These are phyloP conservation scores for Volucella zonaria DNA, from an alignment of 2,888 invertebrate species.

Conservation along the genomic window DNA sequence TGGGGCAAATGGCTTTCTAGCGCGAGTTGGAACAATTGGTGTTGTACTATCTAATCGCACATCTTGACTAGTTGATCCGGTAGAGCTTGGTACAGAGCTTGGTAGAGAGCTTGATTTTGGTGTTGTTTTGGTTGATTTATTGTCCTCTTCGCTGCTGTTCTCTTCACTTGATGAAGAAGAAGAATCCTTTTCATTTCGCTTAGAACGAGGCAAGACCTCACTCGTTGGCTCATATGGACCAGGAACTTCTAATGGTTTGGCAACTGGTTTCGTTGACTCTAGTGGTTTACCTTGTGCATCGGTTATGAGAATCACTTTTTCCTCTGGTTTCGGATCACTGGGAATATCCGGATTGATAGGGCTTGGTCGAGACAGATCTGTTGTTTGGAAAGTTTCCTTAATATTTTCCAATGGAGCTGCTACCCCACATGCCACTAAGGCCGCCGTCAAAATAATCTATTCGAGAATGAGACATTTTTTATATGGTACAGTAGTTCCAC, in stretches of 20 bases:
- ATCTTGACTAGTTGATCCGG: constrained; percentile 6
- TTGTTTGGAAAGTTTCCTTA: constrained; percentile 44
- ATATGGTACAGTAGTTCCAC: background rate
- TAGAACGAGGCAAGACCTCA: constrained; percentile 16
- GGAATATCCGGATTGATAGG: constrained; percentile 79
- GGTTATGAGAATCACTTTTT: constrained; percentile 75
- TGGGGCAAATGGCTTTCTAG: constrained; percentile 49
- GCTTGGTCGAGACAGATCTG: constrained; percentile 75
- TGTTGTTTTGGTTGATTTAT: constrained; percentile 38
- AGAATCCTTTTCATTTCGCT: constrained; percentile 37
- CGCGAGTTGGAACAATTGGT: constrained; percentile 19
- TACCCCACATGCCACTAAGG: constrained; percentile 75
- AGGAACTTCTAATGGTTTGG: constrained; percentile 13
- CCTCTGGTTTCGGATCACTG: constrained; percentile 78
- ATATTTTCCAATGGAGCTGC: constrained; percentile 77
- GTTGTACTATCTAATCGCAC: constrained; percentile 9
- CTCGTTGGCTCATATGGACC: constrained; percentile 38
- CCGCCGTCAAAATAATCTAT: constrained; percentile 77
- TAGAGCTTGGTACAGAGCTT: constrained; percentile 7
- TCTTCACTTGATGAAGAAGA: constrained; percentile 54
- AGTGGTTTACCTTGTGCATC: constrained; percentile 70
- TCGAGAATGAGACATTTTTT: constrained; percentile 2
- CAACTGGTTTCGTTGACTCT: background rate
- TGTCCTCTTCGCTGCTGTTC: constrained; percentile 47
- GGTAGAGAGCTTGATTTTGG: constrained; percentile 30